Percentiles rank a stretch among this genome's conserved stretches.
These are phyloP conservation scores for Triplophysa yarkandensis DNA, from an alignment of 2,797 vertebrate genomes.

Conservation along the genomic window DNA sequence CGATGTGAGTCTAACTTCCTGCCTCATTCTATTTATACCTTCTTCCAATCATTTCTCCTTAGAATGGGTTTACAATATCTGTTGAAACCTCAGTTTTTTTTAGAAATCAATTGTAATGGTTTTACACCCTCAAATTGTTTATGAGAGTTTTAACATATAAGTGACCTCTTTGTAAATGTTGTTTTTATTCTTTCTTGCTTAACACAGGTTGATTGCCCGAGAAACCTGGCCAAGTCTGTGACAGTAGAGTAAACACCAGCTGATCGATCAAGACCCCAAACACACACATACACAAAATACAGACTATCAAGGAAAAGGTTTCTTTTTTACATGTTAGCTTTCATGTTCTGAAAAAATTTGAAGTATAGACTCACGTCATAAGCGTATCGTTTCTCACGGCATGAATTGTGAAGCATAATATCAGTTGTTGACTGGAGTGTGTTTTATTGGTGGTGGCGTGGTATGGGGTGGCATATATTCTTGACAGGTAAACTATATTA, in stretches of 20 bases:
- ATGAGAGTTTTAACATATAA: not conserved
- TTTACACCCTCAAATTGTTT: no score
- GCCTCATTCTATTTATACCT: not conserved
- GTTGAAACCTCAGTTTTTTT: not conserved
- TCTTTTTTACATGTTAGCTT: conserved; percentile 27
- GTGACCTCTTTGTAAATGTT: not conserved
- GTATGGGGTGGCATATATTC: conserved; percentile 55
- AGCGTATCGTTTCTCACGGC: not conserved
- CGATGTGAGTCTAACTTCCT: conserved; percentile 80
- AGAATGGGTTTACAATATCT: not conserved
- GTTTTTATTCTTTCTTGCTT: conserved; percentile 28
- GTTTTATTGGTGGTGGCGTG: conserved; percentile 55
- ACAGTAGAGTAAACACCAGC: conserved; percentile 87
- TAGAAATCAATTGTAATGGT: no score
- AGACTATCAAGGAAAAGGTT: conserved; percentile 17
- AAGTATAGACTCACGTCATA: conserved; percentile 25
- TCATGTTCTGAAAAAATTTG: not conserved
- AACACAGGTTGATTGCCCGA: conserved; percentile 94
- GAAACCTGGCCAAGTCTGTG: conserved; percentile 98
- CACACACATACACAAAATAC: not conserved
- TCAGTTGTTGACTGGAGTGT: conserved; percentile 43
- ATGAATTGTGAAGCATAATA: conserved; percentile 4
- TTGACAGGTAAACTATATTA: not conserved
- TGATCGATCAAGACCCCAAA: not conserved
- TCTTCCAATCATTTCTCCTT: conserved; percentile 3